Percentiles rank a stretch among this genome's conserved stretches.
Conservation (phyloP, 2,797 vertebrate genomes). For the Microcaecilia unicolor region DNA sequence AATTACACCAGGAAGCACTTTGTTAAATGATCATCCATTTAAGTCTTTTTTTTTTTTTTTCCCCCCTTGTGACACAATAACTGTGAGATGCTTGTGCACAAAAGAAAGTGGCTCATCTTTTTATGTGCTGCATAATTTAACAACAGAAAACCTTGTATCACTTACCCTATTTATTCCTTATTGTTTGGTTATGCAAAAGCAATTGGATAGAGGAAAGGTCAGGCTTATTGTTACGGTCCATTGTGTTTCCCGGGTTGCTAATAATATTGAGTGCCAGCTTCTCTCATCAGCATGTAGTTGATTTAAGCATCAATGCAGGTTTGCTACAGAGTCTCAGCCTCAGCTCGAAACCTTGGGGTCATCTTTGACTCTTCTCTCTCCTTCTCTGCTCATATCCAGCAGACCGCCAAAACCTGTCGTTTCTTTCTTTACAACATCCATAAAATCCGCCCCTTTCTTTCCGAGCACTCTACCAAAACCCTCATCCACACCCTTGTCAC, state of each 20-base stretch:
- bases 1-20: slow-evolving; percentile 19
- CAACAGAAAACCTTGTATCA: background rate
- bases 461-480: too few relatives aligned
- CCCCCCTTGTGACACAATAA: background rate
- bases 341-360: too few relatives aligned
- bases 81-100: background rate
- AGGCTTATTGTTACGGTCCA: slow-evolving; percentile 21
- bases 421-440: too few relatives aligned
- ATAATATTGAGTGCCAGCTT: slow-evolving; percentile 21
- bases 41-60: slow-evolving; percentile 20
- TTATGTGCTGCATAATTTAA: background rate
- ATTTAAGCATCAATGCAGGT: slow-evolving; percentile 31
- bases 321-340: slow-evolving; percentile 12
- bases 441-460: too few relatives aligned
- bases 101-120: slow-evolving; percentile 11
- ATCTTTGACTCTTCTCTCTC: too few relatives aligned
- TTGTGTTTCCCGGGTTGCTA: background rate
- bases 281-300: too few relatives aligned
- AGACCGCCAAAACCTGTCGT: too few relatives aligned
- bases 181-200: slow-evolving; percentile 6
- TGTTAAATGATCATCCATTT: slow-evolving; percentile 28
- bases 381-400: too few relatives aligned
- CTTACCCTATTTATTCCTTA: background rate
- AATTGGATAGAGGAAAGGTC: slow-evolving; percentile 9
- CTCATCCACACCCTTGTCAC: too few relatives aligned